Conservation (phyloP, 1,140 invertebrate genomes). For the Calephelis virginiensis region DNA sequence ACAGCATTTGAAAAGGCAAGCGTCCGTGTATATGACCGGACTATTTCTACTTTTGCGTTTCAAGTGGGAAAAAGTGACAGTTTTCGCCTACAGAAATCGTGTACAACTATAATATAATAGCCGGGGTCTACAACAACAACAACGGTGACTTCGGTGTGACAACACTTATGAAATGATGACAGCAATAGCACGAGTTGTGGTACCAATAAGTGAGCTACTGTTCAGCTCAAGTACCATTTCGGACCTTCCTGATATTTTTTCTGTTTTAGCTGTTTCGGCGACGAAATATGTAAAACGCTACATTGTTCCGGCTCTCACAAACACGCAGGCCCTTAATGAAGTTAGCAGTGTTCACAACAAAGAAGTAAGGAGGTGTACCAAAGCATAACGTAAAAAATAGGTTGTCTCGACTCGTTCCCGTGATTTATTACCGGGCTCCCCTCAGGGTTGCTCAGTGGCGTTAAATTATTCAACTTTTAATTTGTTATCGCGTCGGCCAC, state of each 20-base stretch:
- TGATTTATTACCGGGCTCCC: conserved; percentile 66
- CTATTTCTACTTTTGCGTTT: too few species aligned
- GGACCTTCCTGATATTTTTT: background rate
- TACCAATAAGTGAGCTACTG: too few species aligned
- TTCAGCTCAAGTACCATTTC: too few species aligned
- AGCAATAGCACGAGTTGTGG: too few species aligned
- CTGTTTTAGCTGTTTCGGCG: background rate
- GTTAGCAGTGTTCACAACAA: conserved; percentile 55
- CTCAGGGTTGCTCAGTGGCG: conserved; percentile 62
- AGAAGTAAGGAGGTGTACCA: conserved; percentile 64
- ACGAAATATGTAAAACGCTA: background rate
- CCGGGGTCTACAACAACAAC: too few species aligned
- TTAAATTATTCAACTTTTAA: conserved; percentile 79
- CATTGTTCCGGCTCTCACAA: conserved; percentile 61
- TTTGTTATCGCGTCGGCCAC: conserved; percentile 71
- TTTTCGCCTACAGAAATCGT: too few species aligned
- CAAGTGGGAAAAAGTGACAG: too few species aligned
- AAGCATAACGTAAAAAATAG: conserved; percentile 73
- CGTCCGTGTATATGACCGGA: too few species aligned
- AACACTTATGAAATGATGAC: too few species aligned
- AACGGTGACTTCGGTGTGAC: too few species aligned
- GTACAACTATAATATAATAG: too few species aligned
- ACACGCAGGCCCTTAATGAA: conserved; percentile 54
- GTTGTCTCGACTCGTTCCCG: conserved; percentile 60
- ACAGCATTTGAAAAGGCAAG: too few species aligned